Evolutionary conservation across 2,888 invertebrate species (phyloP), one percentile per base, ranked within the genome.

Genomic region (Lochmaea capreae): DNA sequence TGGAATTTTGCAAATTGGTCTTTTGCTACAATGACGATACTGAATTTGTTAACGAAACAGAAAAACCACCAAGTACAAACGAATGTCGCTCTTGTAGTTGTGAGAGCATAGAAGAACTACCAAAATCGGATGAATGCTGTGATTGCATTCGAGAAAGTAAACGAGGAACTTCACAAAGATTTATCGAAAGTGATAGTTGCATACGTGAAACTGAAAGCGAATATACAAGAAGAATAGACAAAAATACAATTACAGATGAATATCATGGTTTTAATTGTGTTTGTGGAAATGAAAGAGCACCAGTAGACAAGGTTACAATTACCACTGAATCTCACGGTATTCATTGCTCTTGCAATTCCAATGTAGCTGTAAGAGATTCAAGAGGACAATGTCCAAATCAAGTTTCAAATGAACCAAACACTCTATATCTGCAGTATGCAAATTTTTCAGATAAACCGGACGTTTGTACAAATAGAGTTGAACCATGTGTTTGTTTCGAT

Each of bases 1-100:
- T 54, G 54, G 54, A 54, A 54, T 54, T 54, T 54, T 54, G 54
- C 18, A 54, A 54, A 18, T 54, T 54, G 16, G 54, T 54, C 9
- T 54, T 10, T 16, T 54, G 16, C 54, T 18, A 54, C 54, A 54
- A 54, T 16, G 54, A 54, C 16, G 54, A 54, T 54, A n/a, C 54
- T 18, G 54, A 49, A n/a, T 0, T 49, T 6, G 14, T 49, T 6
- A 49, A 49, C n/a, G n/a, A 54, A 16, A 10, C 54, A 54, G 54
- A 54, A 54, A 54, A 54, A n/a, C 54, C 3, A 16, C 54, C 9
- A 16, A 16, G 14, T 18, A 16, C 18, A 54, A 18, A 54, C 10
- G 54, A 16, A 10, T 54, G 16, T 16, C 18, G 1, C 10, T 16
- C 54, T 18, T 54, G 54, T 54, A 54, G 16, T 6, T 18, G 18